phyloP scores from a whole-genome alignment of 2,888 invertebrate species.

The Camptogramma bilineatum region DNA sequence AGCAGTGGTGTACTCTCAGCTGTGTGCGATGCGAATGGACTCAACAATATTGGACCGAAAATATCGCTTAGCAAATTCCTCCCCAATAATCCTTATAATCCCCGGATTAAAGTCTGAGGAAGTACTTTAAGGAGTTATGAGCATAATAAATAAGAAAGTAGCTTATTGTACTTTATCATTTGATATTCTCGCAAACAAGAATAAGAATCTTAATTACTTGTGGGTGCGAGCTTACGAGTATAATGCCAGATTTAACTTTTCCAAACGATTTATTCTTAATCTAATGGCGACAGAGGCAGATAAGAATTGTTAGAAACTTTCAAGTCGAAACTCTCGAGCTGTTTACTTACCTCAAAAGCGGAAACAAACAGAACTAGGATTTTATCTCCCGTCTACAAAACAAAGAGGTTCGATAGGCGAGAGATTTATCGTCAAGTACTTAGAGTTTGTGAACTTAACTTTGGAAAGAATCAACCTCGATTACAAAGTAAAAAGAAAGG shows the following conservation, averaged over 20 bases:
- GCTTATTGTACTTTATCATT: background rate
- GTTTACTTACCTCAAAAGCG: conserved; percentile 36
- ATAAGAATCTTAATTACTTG: background rate
- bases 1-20: too few relatives aligned
- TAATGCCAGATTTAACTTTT: conserved; percentile 3
- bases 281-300: conserved; percentile 23
- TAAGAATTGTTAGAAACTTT: conserved; percentile 40
- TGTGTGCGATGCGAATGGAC: too few relatives aligned
- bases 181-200: background rate
- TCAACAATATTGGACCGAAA: background rate
- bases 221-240: background rate
- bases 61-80: background rate
- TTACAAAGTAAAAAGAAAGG: background rate
- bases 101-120: background rate
- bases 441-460: conserved; percentile 1
- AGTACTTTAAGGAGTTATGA: background rate
- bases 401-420: conserved; percentile 34
- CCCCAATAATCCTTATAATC: background rate
- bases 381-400: conserved; percentile 35
- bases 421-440: conserved; percentile 26
- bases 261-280: background rate
- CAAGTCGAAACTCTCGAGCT: conserved; percentile 37
- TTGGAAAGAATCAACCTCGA: background rate
- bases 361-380: conserved; percentile 40
- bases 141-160: too few relatives aligned